Evolutionary conservation across 2,113 vertebrate species (phyloP).

Genomic region (Halichoerus grypus): DNA sequence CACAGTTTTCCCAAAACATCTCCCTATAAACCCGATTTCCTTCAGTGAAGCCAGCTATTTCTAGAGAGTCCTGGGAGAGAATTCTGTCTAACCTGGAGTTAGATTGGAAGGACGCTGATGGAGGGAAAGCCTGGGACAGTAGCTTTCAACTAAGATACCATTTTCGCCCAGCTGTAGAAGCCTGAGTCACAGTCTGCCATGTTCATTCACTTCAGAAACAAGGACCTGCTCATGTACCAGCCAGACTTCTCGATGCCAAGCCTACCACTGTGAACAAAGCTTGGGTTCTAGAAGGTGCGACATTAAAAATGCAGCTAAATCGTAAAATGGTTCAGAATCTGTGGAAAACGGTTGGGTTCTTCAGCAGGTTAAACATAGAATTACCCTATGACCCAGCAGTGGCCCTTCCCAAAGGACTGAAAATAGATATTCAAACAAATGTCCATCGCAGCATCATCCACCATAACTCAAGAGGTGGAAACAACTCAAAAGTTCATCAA

Average conservation of each 20-base stretch:
- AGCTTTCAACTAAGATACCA: neutral
- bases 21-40: neutral
- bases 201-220: neutral
- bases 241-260: neutral
- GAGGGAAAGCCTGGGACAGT: neutral
- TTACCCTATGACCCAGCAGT: neutral
- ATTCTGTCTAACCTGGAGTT: neutral
- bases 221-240: neutral
- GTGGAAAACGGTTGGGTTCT: neutral
- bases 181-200: fast-evolving
- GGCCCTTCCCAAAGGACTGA: neutral
- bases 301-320: neutral
- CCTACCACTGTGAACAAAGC: neutral
- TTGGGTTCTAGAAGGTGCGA: neutral
- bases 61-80: neutral
- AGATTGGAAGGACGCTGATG: neutral
- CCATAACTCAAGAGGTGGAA: neutral
- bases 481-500: neutral
- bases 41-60: neutral
- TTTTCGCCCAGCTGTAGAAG: neutral
- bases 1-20: neutral
- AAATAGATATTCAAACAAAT: neutral
- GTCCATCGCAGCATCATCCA: neutral
- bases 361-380: neutral
- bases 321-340: neutral